Base-by-base conservation (phyloP, 2,888 invertebrate genomes). In the Drosophila neutralis region DNA sequence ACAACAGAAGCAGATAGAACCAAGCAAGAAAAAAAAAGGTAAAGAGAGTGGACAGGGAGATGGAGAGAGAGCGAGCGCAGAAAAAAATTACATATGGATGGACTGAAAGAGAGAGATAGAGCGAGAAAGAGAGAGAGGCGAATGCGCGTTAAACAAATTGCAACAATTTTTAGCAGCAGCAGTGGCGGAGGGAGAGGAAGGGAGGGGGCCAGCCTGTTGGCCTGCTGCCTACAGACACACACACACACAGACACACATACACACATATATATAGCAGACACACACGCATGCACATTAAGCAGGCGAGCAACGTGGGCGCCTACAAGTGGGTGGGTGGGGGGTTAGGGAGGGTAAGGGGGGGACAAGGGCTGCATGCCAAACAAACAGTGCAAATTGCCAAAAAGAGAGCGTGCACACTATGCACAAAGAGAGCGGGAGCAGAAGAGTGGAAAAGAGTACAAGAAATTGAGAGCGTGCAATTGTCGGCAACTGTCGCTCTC, bases 101-200 rank as follows among this genome's bases (percentile, higher is more conserved):
- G 21, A 53, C 36, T 38, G 36, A 42, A 36, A 52, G 52, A 6
- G 60, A 38, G 36, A 13, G n/a, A 53, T 18, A 49, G 21, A 49
- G 42, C 42, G 35, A 8, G 42, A 36, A 24, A 63, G 33, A 58
- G 35, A 60, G 57, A 58, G 71, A 65, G 77, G 77, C 73, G 87
- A 87, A 73, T 82, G 84, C 89, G 84, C 87, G 89, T 74, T 82
- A 75, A 83, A 83, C 76, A 87, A 87, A 88, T 83, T 90, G 86
- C 87, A 87, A 80, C 80, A 78, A 84, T 77, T 82, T 79, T 74
- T 42, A 68, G 73, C 64, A 67, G 27, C 4, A 36, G 27, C 27
- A 21, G 18, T 11, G 13, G 27, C 6, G 2, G 36, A 27, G 29
- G 24, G 18, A 38, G 48, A 36, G 51, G 53, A 49, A 48, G 49